Evolutionary conservation across 2,797 vertebrate genomes (phyloP), one percentile per base, ranked within the genome.

Genomic region (Bradypodion pumilum): DNA sequence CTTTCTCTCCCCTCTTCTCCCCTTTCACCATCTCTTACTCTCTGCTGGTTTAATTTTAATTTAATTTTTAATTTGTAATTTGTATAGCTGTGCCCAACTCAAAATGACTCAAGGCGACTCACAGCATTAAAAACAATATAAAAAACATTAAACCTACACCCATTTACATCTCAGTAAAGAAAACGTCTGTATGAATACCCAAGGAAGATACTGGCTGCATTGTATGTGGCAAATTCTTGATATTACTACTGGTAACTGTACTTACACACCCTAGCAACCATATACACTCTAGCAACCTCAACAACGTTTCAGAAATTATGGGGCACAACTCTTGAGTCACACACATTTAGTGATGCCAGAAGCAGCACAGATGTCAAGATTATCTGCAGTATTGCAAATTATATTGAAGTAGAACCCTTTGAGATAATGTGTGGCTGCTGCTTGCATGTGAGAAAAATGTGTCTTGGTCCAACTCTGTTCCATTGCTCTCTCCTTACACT

Each of bases 161-260:
- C n/a, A 90, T 80, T 52, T 27, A 21, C 66, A 79, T 74, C 82
- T 82, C 82, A 80, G 15, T 77, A 63, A 49, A 68, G 72, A 4
- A 74, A 46, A 29, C 13, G 85, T 81, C 52, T 80, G 73, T 27
- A 74, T 80, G 42, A 21, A 27, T 85, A n/a, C n/a, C 60, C 77
- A 35, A 29, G 13, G 46, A 76, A 49, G 40, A 70, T 52, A 75
- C n/a, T 5, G 27, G 42, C 63, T 78, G n/a, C 63, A n/a, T 44
- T 46, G 21, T 49, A 44, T 3, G 13, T 13, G 2, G 13, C 9
- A 12, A 27, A 52, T 15, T 52, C 79, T 56, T 52, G 37, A 32
- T 66, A 13, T 7, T 9, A 66, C 16, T 37, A 29, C 42, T 35
- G 25, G 74, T 83, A 77, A 76, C 44, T 70, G 40, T 46, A 44